Evolutionary conservation across 2,113 vertebrate genomes (phyloP).

Genomic region (Sardina pilchardus): DNA sequence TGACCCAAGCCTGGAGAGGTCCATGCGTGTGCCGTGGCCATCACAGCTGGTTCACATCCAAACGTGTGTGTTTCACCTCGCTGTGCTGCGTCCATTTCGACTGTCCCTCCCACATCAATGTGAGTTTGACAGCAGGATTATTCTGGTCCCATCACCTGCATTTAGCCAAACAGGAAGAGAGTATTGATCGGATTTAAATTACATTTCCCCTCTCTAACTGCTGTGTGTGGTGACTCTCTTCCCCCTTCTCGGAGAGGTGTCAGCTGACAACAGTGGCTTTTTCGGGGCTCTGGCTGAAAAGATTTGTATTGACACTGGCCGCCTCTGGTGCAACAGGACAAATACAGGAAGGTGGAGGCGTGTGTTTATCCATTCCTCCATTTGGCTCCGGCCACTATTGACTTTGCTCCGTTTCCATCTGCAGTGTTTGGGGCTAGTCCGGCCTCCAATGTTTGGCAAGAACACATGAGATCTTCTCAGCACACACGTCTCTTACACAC

Average conservation of each 20-base stretch:
- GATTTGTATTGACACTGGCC: conserved; percentile 10
- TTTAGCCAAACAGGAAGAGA: background rate
- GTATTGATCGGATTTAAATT: background rate
- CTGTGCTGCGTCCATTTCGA: too few species aligned
- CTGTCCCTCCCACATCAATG: too few species aligned
- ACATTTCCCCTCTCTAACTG: background rate
- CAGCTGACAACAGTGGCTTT: conserved; percentile 13
- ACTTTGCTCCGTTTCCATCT: background rate
- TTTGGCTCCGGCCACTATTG: background rate
- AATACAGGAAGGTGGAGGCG: conserved; percentile 12
- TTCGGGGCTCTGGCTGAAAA: background rate
- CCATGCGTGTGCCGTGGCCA: too few species aligned
- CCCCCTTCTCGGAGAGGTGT: background rate
- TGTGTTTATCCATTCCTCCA: conserved; percentile 1
- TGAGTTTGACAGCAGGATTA: background rate
- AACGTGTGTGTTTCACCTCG: too few species aligned
- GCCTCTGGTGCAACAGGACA: conserved; percentile 8
- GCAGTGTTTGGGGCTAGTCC: background rate
- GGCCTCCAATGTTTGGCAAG: background rate
- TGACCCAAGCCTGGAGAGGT: too few species aligned
- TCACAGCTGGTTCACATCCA: too few species aligned
- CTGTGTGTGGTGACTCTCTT: background rate
- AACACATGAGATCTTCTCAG: background rate
- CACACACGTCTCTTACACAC: background rate
- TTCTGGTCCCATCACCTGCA: background rate